Conservation (phyloP, 2,888 invertebrate genomes). For the Dastarcus helophoroides region DNA sequence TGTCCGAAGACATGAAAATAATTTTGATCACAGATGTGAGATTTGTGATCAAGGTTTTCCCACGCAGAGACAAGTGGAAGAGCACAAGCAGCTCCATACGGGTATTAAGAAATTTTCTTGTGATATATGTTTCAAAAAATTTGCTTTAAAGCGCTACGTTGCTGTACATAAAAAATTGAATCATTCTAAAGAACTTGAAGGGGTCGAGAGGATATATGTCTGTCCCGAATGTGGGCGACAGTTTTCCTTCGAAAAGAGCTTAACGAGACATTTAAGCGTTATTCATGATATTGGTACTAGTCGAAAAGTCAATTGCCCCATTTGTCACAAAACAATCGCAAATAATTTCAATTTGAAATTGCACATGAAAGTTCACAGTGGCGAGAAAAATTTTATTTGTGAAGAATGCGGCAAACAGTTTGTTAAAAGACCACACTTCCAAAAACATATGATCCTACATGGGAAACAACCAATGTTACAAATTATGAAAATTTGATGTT, state of each 20-base stretch:
- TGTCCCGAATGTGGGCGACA: constrained; percentile 25
- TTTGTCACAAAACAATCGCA: constrained; percentile 26
- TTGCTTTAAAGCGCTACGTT: constrained; percentile 23
- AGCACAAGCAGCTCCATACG: constrained; percentile 28
- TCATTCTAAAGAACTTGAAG: constrained; percentile 27
- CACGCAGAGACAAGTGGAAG: constrained; percentile 17
- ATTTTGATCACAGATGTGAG: constrained; percentile 14
- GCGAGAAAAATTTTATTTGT: constrained; percentile 26
- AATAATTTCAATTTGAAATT: constrained; percentile 28
- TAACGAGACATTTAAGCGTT: constrained; percentile 26
- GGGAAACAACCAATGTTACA: too few relatives aligned
- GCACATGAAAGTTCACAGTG: constrained; percentile 28
- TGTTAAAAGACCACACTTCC: constrained; percentile 16
- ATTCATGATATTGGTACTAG: constrained; percentile 27
- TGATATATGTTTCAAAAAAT: constrained; percentile 27
- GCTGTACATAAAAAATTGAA: constrained; percentile 25
- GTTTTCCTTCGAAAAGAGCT: constrained; percentile 27
- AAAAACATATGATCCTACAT: too few relatives aligned
- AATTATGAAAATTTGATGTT: too few relatives aligned
- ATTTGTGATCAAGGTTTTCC: constrained; percentile 17
- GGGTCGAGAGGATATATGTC: constrained; percentile 21
- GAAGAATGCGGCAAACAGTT: constrained; percentile 26
- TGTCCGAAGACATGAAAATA: constrained; percentile 21
- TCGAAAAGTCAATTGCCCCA: constrained; percentile 19
- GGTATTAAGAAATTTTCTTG: constrained; percentile 27